Evolutionary conservation across 2,888 invertebrate species (phyloP).

Genomic region (Imbricaverruca yamaguchii): DNA sequence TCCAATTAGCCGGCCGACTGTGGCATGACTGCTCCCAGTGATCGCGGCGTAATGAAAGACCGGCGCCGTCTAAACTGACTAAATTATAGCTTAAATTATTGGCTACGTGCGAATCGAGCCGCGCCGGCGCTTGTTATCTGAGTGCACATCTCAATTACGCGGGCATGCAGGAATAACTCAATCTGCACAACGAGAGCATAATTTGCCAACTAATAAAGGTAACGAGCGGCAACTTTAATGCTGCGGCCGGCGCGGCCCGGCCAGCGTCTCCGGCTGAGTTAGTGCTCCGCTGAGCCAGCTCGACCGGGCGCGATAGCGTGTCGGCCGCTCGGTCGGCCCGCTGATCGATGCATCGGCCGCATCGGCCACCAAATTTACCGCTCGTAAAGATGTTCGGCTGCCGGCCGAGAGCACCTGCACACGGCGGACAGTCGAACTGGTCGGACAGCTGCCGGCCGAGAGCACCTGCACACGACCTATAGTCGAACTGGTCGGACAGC

Average conservation of each 20-base stretch:
- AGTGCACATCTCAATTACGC: constrained; percentile 17
- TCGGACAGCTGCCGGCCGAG: too few relatives aligned
- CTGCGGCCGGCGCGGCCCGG: not conserved
- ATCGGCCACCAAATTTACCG: not conserved
- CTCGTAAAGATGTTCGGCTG: not conserved
- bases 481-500: too few relatives aligned
- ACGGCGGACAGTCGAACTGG: too few relatives aligned
- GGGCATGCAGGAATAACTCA: constrained; percentile 20
- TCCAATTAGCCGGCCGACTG: constrained; percentile 7
- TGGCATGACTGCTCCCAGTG: constrained; percentile 5
- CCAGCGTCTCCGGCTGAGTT: not conserved
- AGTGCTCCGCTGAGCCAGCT: not conserved
- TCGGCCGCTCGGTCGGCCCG: not conserved
- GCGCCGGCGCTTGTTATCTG: constrained; percentile 12
- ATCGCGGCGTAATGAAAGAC: constrained; percentile 1
- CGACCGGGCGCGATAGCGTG: not conserved
- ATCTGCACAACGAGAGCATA: constrained; percentile 22
- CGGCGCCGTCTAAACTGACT: constrained; percentile 20
- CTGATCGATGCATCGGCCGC: not conserved
- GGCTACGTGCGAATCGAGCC: constrained; percentile 15
- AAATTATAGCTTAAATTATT: constrained; percentile 18
- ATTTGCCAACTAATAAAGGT: constrained; percentile 22
- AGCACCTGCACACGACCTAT: too few relatives aligned
- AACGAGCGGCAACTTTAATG: constrained; percentile 21
- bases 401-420: too few relatives aligned